Conservation (phyloP, 1,140 invertebrate genomes). For the Nixonia krombeini region DNA sequence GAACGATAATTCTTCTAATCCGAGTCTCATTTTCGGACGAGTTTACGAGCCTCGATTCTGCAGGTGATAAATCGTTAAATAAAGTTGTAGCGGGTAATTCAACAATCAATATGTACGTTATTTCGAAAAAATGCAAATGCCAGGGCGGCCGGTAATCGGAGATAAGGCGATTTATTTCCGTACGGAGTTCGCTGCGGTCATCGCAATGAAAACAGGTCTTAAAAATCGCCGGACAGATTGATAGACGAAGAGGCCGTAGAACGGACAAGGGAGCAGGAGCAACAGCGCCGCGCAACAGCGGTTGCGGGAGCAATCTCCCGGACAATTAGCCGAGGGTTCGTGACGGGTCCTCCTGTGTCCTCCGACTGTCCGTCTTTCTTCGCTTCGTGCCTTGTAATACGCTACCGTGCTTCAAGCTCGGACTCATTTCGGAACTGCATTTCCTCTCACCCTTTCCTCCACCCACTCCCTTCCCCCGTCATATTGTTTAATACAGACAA, state of each 20-base stretch:
- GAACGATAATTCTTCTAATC: no score
- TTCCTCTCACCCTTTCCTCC: conserved; percentile 10
- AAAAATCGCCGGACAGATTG: conserved; percentile 45
- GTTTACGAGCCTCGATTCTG: no score
- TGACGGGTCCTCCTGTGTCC: conserved; percentile 65
- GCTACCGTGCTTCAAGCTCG: conserved; percentile 9
- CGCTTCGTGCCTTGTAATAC: conserved; percentile 17
- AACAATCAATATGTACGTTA: no score
- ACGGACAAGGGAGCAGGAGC: conserved; percentile 49
- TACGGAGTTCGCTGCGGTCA: conserved; percentile 39
- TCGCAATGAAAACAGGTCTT: conserved; percentile 42
- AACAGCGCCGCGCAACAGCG: no score
- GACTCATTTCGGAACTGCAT: conserved; percentile 9
- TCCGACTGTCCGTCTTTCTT: conserved; percentile 43
- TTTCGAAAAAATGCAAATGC: no score
- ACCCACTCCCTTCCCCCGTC: conserved; percentile 19
- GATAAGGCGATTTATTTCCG: conserved; percentile 36
- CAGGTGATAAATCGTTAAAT: no score
- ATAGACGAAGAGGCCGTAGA: conserved; percentile 46
- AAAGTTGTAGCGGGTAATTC: no score
- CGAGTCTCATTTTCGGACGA: no score
- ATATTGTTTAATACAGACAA: no score
- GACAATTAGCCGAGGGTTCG: conserved; percentile 71
- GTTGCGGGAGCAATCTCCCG: conserved; percentile 67
- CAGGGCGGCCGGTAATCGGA: no score